Base-by-base conservation (phyloP, 2,113 vertebrate genomes). In the Perognathus longimembris region DNA sequence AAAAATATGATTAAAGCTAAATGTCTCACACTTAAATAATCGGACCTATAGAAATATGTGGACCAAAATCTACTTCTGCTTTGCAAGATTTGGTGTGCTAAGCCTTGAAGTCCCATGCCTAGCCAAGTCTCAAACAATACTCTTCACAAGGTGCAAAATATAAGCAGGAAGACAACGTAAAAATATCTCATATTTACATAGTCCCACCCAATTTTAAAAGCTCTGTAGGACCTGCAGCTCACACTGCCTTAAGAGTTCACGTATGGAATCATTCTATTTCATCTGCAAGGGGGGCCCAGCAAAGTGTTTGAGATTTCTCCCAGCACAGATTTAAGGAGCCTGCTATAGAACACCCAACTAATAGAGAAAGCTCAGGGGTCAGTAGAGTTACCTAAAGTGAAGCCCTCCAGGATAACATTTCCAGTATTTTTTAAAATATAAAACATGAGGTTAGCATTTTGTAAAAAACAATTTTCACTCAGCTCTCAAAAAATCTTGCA, bases 161-260 rank as follows among this genome's bases (percentile, higher is more conserved):
- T 63, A 93, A 95, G 85, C n/a, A 90, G 81, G 76, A 91, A 93
- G 67, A 77, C 54, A 85, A 36, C 45, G 70, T 59, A 81, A 86
- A 85, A 85, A 67, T 80, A 36, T 32, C 45, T 84, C 74, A 40
- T 1, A 92, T 86, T 80, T 80, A 45, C 54, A 89, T 20, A 73
- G 34, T 22, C 59, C 57, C 1, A 59, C 36, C 34, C 79, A 86
- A 38, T n/a, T 73, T 73, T 90, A 90, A 95, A 71, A 32, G 34
- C 22, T 66, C 78, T 30, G 7, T 18, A 45, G 2, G 36, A 78
- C 42, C 78, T 79, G 21, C 38, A 57, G 79, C 63, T 61, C 67
- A 78, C 0, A 3, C 40, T 30, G 4, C 17, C 1, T 5, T 42
- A 14, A 78, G 22, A 74, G 34, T n/a, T 38, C 26, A 28, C 20